Evolutionary conservation across 2,888 invertebrate species (phyloP), one percentile per base, ranked within the genome.

Genomic region (Megaustenia siamemsis): DNA sequence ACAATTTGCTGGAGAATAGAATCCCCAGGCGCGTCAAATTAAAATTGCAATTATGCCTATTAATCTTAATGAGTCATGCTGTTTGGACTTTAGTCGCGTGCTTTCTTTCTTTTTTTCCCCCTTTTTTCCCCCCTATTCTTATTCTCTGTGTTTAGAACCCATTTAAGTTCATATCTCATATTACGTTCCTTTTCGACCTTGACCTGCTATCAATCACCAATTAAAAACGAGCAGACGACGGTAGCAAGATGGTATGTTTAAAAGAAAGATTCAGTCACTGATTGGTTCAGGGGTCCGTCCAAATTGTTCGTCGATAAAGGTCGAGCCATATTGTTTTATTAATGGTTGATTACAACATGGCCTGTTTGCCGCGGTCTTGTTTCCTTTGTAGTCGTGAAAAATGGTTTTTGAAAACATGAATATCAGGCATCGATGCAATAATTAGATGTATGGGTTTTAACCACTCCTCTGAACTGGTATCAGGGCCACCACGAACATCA

Each of bases 301-400:
- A 15, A 66, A 66, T 66, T 32, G 12, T 66, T 66, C 66, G 32
- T 66, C 66, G 66, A 66, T 66, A 66, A 66, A 66, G 66, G 32
- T 66, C 66, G 66, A 28, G 32, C 15, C 28, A 66, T 66, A 66
- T 66, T 66, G 66, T 66, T 66, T 66, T 66, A n/a, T 66, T 66
- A 28, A 66, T 32, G 66, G 28, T 32, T 66, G 66, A 32, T 28
- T 32, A 28, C n/a, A 66, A 66, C 32, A 66, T 28, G 28, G 66
- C 32, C 66, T 66, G 28, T 66, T 66, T 66, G 66, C 32, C 15
- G 32, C 32, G 66, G 28, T 32, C 32, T n/a, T n/a, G 32, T 32
- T 66, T 66, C 66, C 12, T 32, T n/a, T n/a, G n/a, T n/a, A n/a
- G n/a, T 28, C 32, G 66, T 66, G 28, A n/a, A n/a, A 32, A 66